Conservation (phyloP, 2,113 vertebrate genomes). For the Polypterus bichir region DNA sequence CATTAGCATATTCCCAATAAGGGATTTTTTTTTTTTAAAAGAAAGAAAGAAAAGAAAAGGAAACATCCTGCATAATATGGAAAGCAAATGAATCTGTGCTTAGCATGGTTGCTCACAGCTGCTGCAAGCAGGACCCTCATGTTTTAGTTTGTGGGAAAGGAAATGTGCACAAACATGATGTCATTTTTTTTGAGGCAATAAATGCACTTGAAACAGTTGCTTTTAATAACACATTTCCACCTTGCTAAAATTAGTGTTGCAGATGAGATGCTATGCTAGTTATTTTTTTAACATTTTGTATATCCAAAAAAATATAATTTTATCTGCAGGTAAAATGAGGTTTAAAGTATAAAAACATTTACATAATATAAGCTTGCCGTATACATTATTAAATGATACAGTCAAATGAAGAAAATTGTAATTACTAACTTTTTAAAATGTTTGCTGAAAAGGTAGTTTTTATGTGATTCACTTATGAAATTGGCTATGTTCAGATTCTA, state of each 20-base stretch:
- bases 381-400: no score
- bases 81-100: slow-evolving; percentile 65
- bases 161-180: slow-evolving; percentile 42
- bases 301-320: no score
- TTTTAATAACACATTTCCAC: slow-evolving; percentile 49
- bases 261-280: slow-evolving; percentile 45
- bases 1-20: slow-evolving; percentile 95
- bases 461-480: no score
- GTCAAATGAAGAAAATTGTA: no score
- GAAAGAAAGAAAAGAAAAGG: slow-evolving; percentile 28
- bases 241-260: slow-evolving; percentile 50
- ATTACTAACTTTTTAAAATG: no score
- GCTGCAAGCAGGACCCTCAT: slow-evolving; percentile 54
- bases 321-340: no score
- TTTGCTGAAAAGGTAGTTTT: no score
- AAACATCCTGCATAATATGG: slow-evolving; percentile 49
- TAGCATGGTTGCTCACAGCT: slow-evolving; percentile 65
- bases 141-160: slow-evolving; percentile 45
- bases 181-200: slow-evolving; percentile 48
- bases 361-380: no score
- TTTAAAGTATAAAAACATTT: no score
- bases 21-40: slow-evolving; percentile 45
- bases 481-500: no score
- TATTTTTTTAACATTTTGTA: slow-evolving; percentile 42
- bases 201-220: slow-evolving; percentile 37